Evolutionary conservation across 2,888 invertebrate genomes (phyloP).

Genomic region (Drosophila subsilvestris): DNA sequence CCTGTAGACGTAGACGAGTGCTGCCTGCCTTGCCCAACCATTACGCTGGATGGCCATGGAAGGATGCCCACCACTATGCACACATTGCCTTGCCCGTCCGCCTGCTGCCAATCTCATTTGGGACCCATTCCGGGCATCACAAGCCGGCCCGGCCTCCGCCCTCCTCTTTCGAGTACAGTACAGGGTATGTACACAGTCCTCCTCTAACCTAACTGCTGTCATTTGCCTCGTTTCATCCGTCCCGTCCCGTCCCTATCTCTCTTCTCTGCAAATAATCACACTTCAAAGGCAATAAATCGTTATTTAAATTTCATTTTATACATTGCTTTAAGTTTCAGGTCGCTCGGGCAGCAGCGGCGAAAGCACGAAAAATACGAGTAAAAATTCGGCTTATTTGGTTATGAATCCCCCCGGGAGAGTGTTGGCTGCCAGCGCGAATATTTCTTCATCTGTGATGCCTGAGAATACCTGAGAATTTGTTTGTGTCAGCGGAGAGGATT

Average conservation of each 20-base stretch:
- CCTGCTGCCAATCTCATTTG: conserved; percentile 1
- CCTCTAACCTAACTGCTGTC: too few species aligned
- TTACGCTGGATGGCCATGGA: not conserved
- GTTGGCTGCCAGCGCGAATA: conserved; percentile 58
- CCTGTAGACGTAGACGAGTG: not conserved
- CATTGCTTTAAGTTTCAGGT: conserved; percentile 72
- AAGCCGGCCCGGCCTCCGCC: not conserved
- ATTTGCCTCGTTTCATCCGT: not conserved
- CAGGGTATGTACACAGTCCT: conserved; percentile 16
- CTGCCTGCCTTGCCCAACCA: not conserved
- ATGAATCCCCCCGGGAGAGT: conserved; percentile 67
- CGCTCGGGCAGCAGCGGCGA: conserved; percentile 24
- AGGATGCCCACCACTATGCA: not conserved
- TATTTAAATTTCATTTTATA: conserved; percentile 79
- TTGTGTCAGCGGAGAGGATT: conserved; percentile 27
- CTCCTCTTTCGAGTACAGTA: not conserved
- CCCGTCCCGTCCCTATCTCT: conserved; percentile 2
- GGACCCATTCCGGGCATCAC: not conserved
- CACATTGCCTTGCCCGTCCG: too few species aligned
- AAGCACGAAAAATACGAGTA: conserved; percentile 60
- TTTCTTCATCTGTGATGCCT: conserved; percentile 54
- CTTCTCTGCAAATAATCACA: conserved; percentile 70
- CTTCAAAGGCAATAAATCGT: conserved; percentile 81
- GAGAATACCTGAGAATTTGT: conserved; percentile 38
- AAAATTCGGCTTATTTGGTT: conserved; percentile 70